phyloP scores from a whole-genome alignment of 1,140 invertebrate genomes.

The Lanistes nyassanus region DNA sequence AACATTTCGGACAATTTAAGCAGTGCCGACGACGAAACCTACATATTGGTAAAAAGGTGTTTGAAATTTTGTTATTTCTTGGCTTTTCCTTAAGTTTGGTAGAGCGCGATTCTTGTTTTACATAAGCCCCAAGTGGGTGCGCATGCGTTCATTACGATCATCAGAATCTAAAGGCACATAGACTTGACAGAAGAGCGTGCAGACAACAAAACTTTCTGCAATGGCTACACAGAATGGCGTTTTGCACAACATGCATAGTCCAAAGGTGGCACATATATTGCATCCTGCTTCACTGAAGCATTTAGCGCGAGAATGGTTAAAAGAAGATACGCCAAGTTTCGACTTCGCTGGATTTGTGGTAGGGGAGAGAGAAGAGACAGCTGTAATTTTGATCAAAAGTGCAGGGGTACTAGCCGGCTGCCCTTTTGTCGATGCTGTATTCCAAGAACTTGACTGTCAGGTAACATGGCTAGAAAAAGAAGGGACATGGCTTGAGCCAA shows the following conservation, averaged over 20 bases:
- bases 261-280: conserved; percentile 47
- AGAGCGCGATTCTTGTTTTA: background rate
- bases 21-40: no score
- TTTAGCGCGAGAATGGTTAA: conserved; percentile 62
- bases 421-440: conserved; percentile 68
- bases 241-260: conserved; percentile 41
- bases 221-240: conserved; percentile 27
- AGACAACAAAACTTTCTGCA: background rate
- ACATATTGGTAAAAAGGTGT: no score
- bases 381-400: conserved; percentile 63
- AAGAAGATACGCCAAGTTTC: conserved; percentile 65
- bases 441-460: conserved; percentile 63
- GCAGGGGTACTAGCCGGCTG: conserved; percentile 66
- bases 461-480: conserved; percentile 63
- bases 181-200: no score
- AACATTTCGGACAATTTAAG: no score
- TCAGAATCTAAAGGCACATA: no score
- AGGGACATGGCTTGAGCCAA: conserved; percentile 52
- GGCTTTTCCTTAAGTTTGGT: background rate
- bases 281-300: conserved; percentile 56
- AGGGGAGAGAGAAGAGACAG: conserved; percentile 60
- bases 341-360: conserved; percentile 67
- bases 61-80: background rate
- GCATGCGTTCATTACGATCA: no score
- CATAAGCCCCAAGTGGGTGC: background rate